Evolutionary conservation across 2,113 vertebrate species (phyloP).

Genomic region (Gasterosteus aculeatus): DNA sequence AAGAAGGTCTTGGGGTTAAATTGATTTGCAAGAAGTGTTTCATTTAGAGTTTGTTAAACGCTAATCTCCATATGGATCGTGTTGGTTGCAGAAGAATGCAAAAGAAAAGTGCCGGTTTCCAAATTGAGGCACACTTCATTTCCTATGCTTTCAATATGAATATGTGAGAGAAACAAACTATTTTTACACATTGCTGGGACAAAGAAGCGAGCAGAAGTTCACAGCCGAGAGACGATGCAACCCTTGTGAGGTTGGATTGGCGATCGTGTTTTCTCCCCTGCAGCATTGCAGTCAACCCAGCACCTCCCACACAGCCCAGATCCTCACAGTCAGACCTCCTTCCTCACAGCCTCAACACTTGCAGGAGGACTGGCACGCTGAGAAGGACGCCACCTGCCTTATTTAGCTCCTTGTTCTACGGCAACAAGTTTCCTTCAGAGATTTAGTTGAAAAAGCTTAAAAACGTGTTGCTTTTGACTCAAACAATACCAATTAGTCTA

Average conservation of each 20-base stretch:
- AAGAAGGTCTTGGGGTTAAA: constrained; percentile 29
- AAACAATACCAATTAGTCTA: no score
- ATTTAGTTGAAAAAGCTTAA: constrained; percentile 16
- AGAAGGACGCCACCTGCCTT: constrained; percentile 51
- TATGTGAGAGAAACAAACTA: constrained; percentile 25
- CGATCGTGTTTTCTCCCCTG: constrained; percentile 65
- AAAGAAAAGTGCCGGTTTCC: constrained; percentile 1
- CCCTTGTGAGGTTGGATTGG: constrained; percentile 59
- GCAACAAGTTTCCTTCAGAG: constrained; percentile 38
- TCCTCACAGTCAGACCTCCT: constrained; percentile 63
- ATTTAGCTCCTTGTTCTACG: constrained; percentile 25
- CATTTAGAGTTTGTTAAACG: constrained; percentile 5
- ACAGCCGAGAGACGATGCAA: constrained; percentile 57
- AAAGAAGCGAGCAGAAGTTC: constrained; percentile 62
- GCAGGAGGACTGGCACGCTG: constrained; percentile 54
- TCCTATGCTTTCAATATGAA: background rate
- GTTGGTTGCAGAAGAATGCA: background rate
- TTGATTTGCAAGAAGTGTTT: constrained; percentile 48
- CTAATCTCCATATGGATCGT: constrained; percentile 7
- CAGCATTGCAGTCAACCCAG: constrained; percentile 67
- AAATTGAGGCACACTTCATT: constrained; percentile 5
- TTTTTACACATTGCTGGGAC: constrained; percentile 61
- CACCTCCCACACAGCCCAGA: constrained; percentile 78
- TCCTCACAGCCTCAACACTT: constrained; percentile 54
- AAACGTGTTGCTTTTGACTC: background rate